These are phyloP conservation scores for Cinclus mexicanus DNA, from an alignment of 2,113 vertebrate species.

Conservation along the genomic window DNA sequence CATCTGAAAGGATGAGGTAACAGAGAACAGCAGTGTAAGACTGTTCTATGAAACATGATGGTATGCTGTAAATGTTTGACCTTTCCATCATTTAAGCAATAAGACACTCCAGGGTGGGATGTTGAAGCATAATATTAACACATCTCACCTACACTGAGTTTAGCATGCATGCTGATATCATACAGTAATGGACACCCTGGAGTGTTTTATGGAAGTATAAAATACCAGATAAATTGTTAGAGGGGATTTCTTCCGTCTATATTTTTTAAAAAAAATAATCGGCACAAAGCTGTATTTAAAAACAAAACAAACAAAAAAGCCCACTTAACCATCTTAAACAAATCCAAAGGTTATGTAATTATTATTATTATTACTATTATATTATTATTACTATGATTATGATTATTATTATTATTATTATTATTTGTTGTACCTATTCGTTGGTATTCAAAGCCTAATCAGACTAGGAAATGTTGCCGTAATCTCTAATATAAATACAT, in stretches of 20 bases:
- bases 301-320: neutral
- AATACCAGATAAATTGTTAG: neutral
- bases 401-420: neutral
- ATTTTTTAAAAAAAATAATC: neutral
- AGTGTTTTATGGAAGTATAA: neutral
- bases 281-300: neutral
- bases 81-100: conserved; percentile 29
- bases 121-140: conserved; percentile 24
- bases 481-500: neutral
- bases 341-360: neutral
- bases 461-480: neutral
- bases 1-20: neutral
- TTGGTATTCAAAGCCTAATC: neutral
- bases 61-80: conserved; percentile 7
- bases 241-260: neutral
- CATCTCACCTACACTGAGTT: neutral
- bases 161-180: neutral
- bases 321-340: neutral
- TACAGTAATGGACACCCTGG: neutral
- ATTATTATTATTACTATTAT: too few species aligned
- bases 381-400: neutral
- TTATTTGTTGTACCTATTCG: neutral
- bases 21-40: neutral
- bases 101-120: conserved; percentile 9
- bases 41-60: neutral